Evolutionary conservation across 2,113 vertebrate genomes (phyloP), one percentile per base, ranked within the genome.

Genomic region (western clawed frog (Xenopus tropicalis)): DNA sequence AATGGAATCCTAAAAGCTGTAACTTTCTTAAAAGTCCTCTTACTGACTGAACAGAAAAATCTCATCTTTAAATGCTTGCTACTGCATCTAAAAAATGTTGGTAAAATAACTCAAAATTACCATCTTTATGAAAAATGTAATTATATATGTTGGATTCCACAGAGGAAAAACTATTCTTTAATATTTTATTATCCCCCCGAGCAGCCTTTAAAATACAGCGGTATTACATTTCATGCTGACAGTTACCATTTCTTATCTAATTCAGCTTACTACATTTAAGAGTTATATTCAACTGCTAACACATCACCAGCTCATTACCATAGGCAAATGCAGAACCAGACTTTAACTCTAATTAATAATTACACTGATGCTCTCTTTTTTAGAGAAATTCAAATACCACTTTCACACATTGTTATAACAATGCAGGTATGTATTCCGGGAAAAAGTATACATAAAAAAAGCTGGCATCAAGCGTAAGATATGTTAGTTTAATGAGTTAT

Each of bases 261-360:
- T 71, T 74, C 9, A 8, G 9, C 62, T 76, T 69, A 69, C 76
- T 71, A 69, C 16, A 79, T 73, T 69, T 66, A 76, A 72, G 3
- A 56, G 2, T 16, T 7, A 21, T 67, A 43, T 72, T 81, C 69
- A 66, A 69, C 51, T n/a, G 78, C 65, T 48, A 67, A 0, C 21
- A 22, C 24, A 42, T 20, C 19, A 51, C 23, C 82, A 81, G 58
- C 2, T 19, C 52, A 66, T 66, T 79, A 78, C 69, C 14, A 63
- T 46, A 13, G 0, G 0, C 5, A 51, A 70, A 58, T 0, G 0
- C 54, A 77, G 70, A 66, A 54, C 23, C 16, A 16, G 11, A 11
- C 0, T 56, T 13, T 4, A 11, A 3, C 23, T 3, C 66, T 75
- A 66, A 69, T 0, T 65, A 74, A 69, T 16, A 51, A 57, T 54